These are phyloP conservation scores for Pteronura brasiliensis DNA, from an alignment of 2,113 vertebrate genomes.

Conservation along the genomic window DNA sequence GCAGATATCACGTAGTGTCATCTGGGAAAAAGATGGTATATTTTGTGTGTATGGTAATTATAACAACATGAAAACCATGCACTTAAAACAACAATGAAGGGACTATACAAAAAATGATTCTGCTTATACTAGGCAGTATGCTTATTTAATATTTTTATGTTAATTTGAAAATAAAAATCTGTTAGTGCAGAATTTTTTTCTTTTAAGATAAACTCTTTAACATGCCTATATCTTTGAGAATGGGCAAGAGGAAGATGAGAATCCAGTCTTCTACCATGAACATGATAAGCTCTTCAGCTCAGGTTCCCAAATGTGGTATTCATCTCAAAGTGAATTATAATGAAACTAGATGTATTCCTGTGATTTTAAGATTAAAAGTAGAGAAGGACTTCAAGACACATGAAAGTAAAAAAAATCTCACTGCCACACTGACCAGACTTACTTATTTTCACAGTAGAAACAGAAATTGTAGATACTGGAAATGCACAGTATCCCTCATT, in stretches of 20 bases:
- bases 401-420: neutral
- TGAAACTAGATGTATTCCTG: neutral
- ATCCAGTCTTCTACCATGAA: neutral
- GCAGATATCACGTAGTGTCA: neutral
- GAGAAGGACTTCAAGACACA: neutral
- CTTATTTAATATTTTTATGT: neutral
- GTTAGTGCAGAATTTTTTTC: neutral
- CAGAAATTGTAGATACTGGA: neutral
- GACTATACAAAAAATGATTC: neutral
- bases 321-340: neutral
- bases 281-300: neutral
- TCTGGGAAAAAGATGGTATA: neutral
- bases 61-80: neutral
- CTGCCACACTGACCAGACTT: neutral
- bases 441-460: neutral
- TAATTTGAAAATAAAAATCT: conserved; percentile 6
- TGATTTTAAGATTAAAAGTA: conserved; percentile 31
- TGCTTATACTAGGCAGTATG: neutral
- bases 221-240: neutral
- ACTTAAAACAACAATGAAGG: neutral
- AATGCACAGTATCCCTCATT: neutral
- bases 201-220: neutral
- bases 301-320: neutral
- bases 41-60: neutral
- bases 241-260: neutral